Conservation (phyloP, 1,140 invertebrate genomes). For the Polyergus mexicanus region DNA sequence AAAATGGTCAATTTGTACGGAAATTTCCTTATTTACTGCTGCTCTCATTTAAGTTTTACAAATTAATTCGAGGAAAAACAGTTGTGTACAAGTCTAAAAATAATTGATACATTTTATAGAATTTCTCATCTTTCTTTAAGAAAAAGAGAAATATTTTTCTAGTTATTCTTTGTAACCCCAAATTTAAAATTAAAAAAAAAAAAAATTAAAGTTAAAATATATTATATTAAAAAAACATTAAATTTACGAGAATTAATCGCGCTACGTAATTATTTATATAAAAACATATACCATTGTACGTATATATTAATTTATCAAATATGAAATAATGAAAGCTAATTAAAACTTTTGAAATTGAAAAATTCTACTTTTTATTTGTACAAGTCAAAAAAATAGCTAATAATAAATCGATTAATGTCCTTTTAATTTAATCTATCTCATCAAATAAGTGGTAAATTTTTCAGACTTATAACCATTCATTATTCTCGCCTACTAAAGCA, state of each 20-base stretch:
- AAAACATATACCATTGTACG: too few species aligned
- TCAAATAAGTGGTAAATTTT: neutral
- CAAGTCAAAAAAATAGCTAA: neutral
- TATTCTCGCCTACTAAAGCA: conserved; percentile 13
- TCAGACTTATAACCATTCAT: conserved; percentile 15
- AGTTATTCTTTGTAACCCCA: neutral
- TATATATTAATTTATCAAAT: too few species aligned
- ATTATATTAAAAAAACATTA: neutral
- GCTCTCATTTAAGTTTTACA: conserved; percentile 17
- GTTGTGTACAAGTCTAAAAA: neutral
- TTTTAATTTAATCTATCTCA: neutral
- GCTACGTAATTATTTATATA: too few species aligned
- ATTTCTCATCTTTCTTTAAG: neutral
- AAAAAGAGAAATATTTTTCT: neutral
- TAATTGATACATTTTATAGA: neutral
- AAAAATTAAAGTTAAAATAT: neutral
- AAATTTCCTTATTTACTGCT: conserved; percentile 30
- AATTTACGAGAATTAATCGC: too few species aligned
- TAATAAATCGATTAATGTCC: neutral
- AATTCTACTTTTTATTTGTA: too few species aligned
- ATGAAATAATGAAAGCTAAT: too few species aligned
- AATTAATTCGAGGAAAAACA: conserved; percentile 25
- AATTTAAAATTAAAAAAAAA: neutral
- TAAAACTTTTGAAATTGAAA: too few species aligned
- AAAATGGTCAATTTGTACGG: conserved; percentile 45